Evolutionary conservation across 2,888 invertebrate species (phyloP).

Genomic region (Parnassius glacialis): DNA sequence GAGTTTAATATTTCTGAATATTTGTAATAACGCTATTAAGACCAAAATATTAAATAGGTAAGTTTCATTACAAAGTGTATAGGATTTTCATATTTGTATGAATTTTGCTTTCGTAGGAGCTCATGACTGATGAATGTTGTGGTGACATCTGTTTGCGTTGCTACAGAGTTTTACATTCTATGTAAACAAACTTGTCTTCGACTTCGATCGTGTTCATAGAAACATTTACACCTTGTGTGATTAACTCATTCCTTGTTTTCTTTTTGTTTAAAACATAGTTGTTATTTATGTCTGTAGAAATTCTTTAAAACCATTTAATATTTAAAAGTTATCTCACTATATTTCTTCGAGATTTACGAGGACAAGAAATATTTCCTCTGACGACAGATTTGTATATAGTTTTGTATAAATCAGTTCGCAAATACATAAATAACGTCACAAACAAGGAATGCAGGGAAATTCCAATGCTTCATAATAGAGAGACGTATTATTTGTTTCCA

Average conservation of each 20-base stretch:
- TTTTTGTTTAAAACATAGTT: slow-evolving; percentile 21
- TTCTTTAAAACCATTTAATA: slow-evolving; percentile 4
- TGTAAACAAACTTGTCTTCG: slow-evolving; percentile 71
- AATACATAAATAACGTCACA: slow-evolving; percentile 25
- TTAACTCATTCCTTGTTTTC: slow-evolving; percentile 61
- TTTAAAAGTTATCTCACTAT: slow-evolving; percentile 9
- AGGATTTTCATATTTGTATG: too few species aligned
- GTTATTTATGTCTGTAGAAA: slow-evolving; percentile 17
- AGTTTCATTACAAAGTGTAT: too few species aligned
- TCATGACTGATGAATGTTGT: slow-evolving; percentile 41
- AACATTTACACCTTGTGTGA: slow-evolving; percentile 68
- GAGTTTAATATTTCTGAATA: too few species aligned
- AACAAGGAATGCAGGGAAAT: slow-evolving; percentile 30
- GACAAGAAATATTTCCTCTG: slow-evolving; percentile 16
- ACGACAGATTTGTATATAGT: slow-evolving; percentile 21
- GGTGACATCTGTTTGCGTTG: slow-evolving; percentile 67
- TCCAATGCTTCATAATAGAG: slow-evolving; percentile 27
- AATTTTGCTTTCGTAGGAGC: slow-evolving; percentile 40
- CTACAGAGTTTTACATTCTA: slow-evolving; percentile 39
- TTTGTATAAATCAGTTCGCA: slow-evolving; percentile 23
- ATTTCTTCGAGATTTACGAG: slow-evolving; percentile 8
- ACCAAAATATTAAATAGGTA: too few species aligned
- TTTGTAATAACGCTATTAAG: too few species aligned
- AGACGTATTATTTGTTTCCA: slow-evolving; percentile 61
- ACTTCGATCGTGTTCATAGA: slow-evolving; percentile 69